Evolutionary conservation across 2,113 vertebrate species (phyloP).

Genomic region (Tupaia chinensis): DNA sequence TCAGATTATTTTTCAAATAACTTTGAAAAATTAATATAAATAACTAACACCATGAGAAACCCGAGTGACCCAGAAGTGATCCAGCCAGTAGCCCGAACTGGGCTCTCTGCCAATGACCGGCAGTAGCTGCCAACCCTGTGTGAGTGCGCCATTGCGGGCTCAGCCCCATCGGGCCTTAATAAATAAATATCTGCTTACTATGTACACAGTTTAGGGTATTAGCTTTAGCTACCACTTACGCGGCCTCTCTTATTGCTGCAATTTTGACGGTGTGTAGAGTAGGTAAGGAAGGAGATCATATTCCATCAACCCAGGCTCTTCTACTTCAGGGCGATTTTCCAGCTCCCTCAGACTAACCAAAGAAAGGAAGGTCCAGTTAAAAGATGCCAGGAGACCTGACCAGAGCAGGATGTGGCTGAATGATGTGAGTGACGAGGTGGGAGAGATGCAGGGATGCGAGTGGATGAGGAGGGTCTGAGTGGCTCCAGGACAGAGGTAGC

Average conservation of each 20-base stretch:
- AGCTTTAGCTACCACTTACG: accelerated
- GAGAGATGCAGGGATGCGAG: background rate
- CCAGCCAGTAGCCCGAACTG: background rate
- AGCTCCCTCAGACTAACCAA: background rate
- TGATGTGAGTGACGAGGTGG: background rate
- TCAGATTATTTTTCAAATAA: background rate
- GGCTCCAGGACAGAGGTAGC: background rate
- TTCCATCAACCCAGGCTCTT: background rate
- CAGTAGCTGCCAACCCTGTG: background rate
- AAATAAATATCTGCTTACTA: background rate
- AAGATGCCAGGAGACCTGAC: background rate
- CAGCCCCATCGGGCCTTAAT: background rate
- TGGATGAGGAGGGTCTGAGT: background rate
- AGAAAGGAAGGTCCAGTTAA: background rate
- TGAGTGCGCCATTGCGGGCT: accelerated
- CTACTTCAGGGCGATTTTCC: background rate
- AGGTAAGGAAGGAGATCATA: background rate
- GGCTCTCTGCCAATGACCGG: background rate
- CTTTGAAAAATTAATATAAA: background rate
- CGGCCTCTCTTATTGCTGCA: background rate
- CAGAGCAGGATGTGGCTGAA: background rate
- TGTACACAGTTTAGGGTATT: accelerated
- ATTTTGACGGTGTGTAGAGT: background rate
- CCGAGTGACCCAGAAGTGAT: background rate
- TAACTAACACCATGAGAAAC: background rate